phyloP scores from a whole-genome alignment of 2,797 vertebrate species.

The Sus cebifrons region DNA sequence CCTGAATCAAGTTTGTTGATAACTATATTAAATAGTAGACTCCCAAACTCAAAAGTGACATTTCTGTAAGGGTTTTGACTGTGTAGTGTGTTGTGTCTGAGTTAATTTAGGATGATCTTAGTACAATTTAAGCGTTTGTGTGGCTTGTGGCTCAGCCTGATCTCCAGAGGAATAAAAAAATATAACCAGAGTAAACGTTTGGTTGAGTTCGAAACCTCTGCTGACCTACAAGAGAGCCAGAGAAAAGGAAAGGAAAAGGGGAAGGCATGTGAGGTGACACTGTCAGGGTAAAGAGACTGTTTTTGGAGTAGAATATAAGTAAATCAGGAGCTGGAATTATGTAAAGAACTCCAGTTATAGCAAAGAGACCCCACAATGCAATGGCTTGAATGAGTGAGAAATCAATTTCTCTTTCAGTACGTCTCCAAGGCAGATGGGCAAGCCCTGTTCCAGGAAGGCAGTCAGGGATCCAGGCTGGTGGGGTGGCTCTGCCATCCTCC shows the following conservation, averaged over 20 bases:
- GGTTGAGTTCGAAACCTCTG: neutral
- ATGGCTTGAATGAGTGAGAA: neutral
- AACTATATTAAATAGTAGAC: constrained; percentile 1
- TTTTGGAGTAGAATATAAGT: neutral
- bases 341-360: neutral
- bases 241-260: neutral
- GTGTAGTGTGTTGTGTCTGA: neutral
- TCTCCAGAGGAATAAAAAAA: constrained; percentile 27
- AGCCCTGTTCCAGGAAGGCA: neutral
- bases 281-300: neutral
- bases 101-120: neutral
- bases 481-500: neutral
- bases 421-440: neutral
- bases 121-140: neutral
- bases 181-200: neutral
- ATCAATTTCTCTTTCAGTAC: neutral
- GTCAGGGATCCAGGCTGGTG: neutral
- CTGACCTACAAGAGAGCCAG: neutral
- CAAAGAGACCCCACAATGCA: neutral
- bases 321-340: neutral
- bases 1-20: constrained; percentile 26
- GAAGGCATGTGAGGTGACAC: neutral
- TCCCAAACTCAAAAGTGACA: constrained; percentile 13
- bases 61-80: neutral
- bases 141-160: neutral